phyloP scores from a whole-genome alignment of 2,888 invertebrate species.

The Eristalinus aeneus region DNA sequence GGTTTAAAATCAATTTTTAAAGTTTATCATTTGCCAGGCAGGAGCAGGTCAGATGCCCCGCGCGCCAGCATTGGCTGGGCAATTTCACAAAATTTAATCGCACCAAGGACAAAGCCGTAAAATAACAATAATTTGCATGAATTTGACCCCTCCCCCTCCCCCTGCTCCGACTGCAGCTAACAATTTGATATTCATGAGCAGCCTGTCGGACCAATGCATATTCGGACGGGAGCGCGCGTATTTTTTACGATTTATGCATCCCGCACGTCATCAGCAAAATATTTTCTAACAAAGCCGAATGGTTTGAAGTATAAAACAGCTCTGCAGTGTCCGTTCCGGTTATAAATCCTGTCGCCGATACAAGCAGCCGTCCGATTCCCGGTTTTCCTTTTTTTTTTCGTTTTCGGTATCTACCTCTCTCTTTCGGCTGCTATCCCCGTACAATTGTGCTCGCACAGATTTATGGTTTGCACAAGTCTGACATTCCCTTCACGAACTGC shows the following conservation, averaged over 20 bases:
- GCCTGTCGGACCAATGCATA: slow-evolving; percentile 2
- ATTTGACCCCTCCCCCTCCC: slow-evolving; percentile 1
- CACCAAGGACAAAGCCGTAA: neutral
- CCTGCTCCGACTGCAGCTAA: neutral
- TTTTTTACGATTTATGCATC: slow-evolving; percentile 36
- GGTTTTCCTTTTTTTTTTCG: neutral
- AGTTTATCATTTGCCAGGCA: neutral
- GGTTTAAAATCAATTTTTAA: neutral
- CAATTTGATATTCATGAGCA: slow-evolving; percentile 36
- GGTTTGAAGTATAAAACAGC: slow-evolving; percentile 20
- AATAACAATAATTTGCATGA: slow-evolving; percentile 35
- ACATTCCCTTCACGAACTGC: slow-evolving; percentile 31
- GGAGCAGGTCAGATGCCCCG: neutral
- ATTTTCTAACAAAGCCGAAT: slow-evolving; percentile 44
- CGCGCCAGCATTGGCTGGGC: neutral
- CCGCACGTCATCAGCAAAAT: slow-evolving; percentile 57
- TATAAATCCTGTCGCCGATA: slow-evolving; percentile 45
- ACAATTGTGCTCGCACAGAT: slow-evolving; percentile 53
- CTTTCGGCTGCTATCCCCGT: neutral
- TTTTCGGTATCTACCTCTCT: neutral
- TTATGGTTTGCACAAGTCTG: slow-evolving; percentile 50
- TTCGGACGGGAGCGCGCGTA: slow-evolving; percentile 5
- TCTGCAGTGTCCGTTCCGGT: slow-evolving; percentile 2
- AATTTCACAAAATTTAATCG: neutral
- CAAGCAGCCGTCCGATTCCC: slow-evolving; percentile 5